Base-by-base conservation (phyloP, 2,888 invertebrate genomes). In the Herminia tarsipennalis region DNA sequence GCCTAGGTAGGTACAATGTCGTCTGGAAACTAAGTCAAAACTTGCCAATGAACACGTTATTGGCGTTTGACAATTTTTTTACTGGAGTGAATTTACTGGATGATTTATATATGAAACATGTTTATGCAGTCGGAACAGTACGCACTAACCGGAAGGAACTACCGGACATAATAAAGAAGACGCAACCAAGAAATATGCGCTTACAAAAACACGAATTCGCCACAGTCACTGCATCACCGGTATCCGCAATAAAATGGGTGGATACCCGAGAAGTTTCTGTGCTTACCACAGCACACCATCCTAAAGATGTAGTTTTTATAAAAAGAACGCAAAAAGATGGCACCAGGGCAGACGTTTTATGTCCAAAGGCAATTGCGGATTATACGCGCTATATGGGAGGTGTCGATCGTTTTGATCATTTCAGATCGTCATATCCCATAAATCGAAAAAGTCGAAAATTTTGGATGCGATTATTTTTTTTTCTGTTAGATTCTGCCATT, bases 381-480 rank as follows among this genome's bases (percentile, higher is more conserved):
- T 56, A 56, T 17, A 53, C 56, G 5, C 36, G 29, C 22, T 24
- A 35, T 5, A 50, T 55, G 55, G 55, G 50, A 21, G 50, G 47
- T 6, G 52, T 49, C 9, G 56, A 56, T 35, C 38, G 41, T 9
- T 56, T 56, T 28, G 56, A 50, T 16, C 53, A 55, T 8, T 34
- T 29, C 8, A 13, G 36, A 5, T 9, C 32, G 1, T 29, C 33
- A 2, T 48, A 38, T 24, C 22, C 24, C 18, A 13, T 32, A 8
- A 32, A 37, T 4, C 36, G 38, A 30, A 40, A 25, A 27, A 33
- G 27, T 5, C 28, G 33, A 10, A 17, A 18, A 3, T 27, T 34
- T 22, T 35, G 35, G 35, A 35, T 35, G 35, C 9, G 35, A 16
- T 10, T 35, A 6, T 35, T 35, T 9, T 25, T 35, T 8, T 35